Base-by-base conservation (phyloP, 2,797 vertebrate species). In the Discoglossus pictus region DNA sequence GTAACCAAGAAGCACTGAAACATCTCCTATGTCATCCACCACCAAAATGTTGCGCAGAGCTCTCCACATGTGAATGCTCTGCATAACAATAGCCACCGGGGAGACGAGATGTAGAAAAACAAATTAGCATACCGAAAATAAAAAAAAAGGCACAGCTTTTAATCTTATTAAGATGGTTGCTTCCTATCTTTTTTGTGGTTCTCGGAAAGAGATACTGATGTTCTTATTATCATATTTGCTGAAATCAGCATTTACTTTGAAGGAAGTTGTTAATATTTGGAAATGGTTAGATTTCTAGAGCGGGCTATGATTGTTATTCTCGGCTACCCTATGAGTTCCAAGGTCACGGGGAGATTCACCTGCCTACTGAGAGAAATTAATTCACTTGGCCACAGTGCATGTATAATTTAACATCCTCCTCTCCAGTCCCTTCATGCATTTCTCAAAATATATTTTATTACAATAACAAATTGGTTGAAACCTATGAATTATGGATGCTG, bases 391-490 rank as follows among this genome's bases (percentile, higher is more conserved):
- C 84, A 86, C 85, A 84, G 83, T 80, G 81, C 87, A 89, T 88
- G 86, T 87, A 89, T 89, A 88, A 90, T 89, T 89, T 87, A 89
- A 86, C 85, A 88, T 84, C 76, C 84, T 82, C 84, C 80, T 85
- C 88, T 82, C 77, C 46, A 81, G 78, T 70, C 85, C 80, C 79
- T 82, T 87, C 80, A 74, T 82, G 86, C 87, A 86, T 83, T 78
- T 86, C 85, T 82, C 53, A 51, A 71, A 55, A 80, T 88, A 90
- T 83, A 87, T 89, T 90, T 88, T 89, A 89, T 89, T 89, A 88
- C 87, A 89, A 86, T 86, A 90, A 89, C 86, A 90, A 90, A 91
- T 90, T 87, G 86, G 87, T 88, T 89, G 84, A 80, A 86, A 89
- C 87, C 80, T 84, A 88, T 87, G 87, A 87, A 90, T 89, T 88